Percentiles rank a stretch among this genome's conserved stretches.
These are phyloP conservation scores for Uropsilus gracilis DNA, from an alignment of 2,113 vertebrate species.

Conservation along the genomic window DNA sequence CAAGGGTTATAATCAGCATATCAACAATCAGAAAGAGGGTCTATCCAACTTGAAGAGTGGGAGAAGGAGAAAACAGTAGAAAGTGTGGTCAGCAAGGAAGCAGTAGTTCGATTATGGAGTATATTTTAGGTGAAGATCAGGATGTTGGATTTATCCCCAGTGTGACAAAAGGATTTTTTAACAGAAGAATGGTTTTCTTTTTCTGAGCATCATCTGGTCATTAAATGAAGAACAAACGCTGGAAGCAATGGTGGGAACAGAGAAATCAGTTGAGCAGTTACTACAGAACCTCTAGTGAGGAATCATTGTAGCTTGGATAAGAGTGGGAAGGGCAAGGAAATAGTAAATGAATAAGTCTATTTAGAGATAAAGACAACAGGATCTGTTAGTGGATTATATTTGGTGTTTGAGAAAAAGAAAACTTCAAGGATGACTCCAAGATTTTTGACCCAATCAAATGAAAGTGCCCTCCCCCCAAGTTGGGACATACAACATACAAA, in stretches of 20 bases:
- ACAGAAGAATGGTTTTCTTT: background rate
- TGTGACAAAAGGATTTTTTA: background rate
- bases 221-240: background rate
- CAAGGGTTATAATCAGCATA: background rate
- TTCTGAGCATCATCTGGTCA: background rate
- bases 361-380: background rate
- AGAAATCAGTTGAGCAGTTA: background rate
- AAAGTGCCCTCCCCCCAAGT: background rate
- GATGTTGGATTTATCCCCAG: background rate
- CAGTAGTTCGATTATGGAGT: background rate
- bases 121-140: background rate
- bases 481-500: background rate
- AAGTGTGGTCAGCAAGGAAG: background rate
- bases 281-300: background rate
- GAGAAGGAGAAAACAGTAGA: too few species aligned
- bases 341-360: background rate
- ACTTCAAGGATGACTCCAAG: background rate
- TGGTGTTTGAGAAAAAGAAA: background rate
- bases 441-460: background rate
- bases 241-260: background rate
- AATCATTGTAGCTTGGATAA: background rate
- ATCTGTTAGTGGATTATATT: background rate
- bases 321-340: background rate
- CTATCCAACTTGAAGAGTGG: background rate
- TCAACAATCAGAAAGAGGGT: background rate